Percentiles rank a stretch among this genome's conserved stretches.
Evolutionary conservation across 2,113 vertebrate genomes (phyloP).

Genomic region (Cephalopholis sonnerati): DNA sequence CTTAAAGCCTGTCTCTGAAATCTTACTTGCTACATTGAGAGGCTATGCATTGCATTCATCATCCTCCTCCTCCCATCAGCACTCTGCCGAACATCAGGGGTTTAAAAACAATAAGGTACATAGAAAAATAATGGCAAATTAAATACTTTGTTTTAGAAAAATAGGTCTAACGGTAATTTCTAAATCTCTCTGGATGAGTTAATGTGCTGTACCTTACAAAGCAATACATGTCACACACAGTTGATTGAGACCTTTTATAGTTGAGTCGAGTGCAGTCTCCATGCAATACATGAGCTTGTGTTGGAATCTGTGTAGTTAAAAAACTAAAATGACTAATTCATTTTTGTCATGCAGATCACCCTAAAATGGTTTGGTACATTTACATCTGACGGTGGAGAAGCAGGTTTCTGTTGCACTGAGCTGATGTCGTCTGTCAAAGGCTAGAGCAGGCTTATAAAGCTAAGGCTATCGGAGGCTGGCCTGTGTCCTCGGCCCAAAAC

Average conservation of each 20-base stretch:
- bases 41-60: slow-evolving; percentile 48
- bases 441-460: slow-evolving; percentile 67
- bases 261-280: slow-evolving; percentile 58
- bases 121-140: slow-evolving; percentile 75
- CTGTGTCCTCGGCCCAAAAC: slow-evolving; percentile 32
- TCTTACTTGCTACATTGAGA: slow-evolving; percentile 72
- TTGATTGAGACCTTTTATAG: slow-evolving; percentile 40
- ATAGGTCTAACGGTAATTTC: slow-evolving; percentile 59
- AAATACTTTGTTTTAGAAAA: slow-evolving; percentile 72
- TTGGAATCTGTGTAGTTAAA: slow-evolving; percentile 32
- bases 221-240: slow-evolving; percentile 34
- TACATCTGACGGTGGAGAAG: slow-evolving; percentile 53
- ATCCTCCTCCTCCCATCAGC: neutral
- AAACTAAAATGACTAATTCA: slow-evolving; percentile 70
- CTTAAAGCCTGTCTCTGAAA: slow-evolving; percentile 18
- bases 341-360: slow-evolving; percentile 75
- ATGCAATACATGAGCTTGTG: slow-evolving; percentile 67
- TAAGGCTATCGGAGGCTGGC: slow-evolving; percentile 70
- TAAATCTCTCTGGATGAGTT: slow-evolving; percentile 30
- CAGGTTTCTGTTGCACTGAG: slow-evolving; percentile 21
- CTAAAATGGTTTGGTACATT: slow-evolving; percentile 48
- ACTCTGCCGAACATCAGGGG: slow-evolving; percentile 20
- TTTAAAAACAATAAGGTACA: slow-evolving; percentile 47
- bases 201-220: slow-evolving; percentile 19
- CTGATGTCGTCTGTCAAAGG: slow-evolving; percentile 50